Conservation (phyloP, 2,113 vertebrate genomes). For the Phyllostomus hastatus region DNA sequence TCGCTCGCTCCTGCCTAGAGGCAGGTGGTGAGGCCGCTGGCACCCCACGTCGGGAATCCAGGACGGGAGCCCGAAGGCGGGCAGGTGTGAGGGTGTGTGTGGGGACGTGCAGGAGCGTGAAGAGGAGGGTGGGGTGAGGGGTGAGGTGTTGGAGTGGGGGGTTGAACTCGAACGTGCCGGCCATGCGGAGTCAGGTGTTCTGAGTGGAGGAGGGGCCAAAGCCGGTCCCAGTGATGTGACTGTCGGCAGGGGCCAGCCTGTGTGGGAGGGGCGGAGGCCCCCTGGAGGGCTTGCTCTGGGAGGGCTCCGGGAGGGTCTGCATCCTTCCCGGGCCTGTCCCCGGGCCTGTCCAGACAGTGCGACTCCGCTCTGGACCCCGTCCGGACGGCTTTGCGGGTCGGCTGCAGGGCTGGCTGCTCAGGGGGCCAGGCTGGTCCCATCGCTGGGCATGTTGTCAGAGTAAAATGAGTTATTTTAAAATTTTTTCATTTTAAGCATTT, state of each 20-base stretch:
- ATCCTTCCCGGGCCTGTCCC: background rate
- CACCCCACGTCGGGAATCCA: background rate
- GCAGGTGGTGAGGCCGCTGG: background rate
- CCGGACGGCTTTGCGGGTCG: background rate
- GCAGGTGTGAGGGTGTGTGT: background rate
- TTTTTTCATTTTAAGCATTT: background rate
- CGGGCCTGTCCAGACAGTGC: background rate
- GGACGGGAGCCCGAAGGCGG: background rate
- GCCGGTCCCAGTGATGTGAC: background rate
- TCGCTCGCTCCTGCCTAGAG: background rate
- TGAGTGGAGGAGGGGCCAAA: background rate
- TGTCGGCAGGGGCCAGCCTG: background rate
- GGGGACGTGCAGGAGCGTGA: background rate
- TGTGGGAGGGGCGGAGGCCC: background rate
- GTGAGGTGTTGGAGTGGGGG: background rate
- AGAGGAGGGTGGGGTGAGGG: background rate
- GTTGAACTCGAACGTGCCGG: background rate
- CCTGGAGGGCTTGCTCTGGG: background rate
- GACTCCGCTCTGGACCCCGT: background rate
- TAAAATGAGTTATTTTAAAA: background rate
- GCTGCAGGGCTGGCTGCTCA: background rate
- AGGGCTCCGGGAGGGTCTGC: background rate
- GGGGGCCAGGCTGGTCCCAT: background rate
- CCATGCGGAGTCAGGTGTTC: background rate
- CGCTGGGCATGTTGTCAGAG: background rate